These are phyloP conservation scores for Xanthia icteritia DNA, from an alignment of 2,888 invertebrate genomes.

Conservation along the genomic window DNA sequence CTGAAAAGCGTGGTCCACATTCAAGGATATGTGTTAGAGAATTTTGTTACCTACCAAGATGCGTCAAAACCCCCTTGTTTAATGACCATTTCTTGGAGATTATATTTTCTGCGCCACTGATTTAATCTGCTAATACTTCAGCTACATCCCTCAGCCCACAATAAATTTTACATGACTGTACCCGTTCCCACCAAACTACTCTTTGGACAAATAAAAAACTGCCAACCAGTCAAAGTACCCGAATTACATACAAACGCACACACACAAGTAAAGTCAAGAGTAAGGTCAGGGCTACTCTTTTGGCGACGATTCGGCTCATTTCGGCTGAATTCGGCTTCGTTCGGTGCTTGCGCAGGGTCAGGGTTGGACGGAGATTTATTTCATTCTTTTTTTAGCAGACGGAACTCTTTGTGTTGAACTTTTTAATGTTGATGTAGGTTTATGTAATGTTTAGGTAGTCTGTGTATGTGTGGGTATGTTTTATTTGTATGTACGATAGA, in stretches of 20 bases:
- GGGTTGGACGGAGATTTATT: slow-evolving; percentile 76
- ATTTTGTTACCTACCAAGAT: neutral
- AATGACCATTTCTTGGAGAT: too few relatives aligned
- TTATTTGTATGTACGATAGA: slow-evolving; percentile 24
- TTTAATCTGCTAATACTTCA: neutral
- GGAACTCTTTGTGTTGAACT: slow-evolving; percentile 59
- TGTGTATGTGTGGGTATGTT: slow-evolving; percentile 3
- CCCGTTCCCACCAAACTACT: slow-evolving; percentile 59
- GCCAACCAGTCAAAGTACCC: slow-evolving; percentile 77
- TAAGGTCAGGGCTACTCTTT: slow-evolving; percentile 87
- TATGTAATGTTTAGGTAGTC: slow-evolving; percentile 52
- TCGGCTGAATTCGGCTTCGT: slow-evolving; percentile 80
- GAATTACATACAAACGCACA: slow-evolving; percentile 83
- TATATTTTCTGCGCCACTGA: neutral
- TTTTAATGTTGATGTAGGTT: slow-evolving; percentile 63
- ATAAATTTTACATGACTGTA: neutral
- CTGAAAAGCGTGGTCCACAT: neutral
- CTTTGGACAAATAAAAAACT: slow-evolving; percentile 77
- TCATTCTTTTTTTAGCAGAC: slow-evolving; percentile 62
- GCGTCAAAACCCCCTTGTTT: neutral
- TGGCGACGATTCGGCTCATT: slow-evolving; percentile 75
- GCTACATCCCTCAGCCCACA: neutral
- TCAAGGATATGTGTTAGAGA: neutral
- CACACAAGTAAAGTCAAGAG: slow-evolving; percentile 77
- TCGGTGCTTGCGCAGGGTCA: slow-evolving; percentile 80